Evolutionary conservation across 2,113 vertebrate species (phyloP), one percentile per base, ranked within the genome.

Genomic region (Hippolais icterina): DNA sequence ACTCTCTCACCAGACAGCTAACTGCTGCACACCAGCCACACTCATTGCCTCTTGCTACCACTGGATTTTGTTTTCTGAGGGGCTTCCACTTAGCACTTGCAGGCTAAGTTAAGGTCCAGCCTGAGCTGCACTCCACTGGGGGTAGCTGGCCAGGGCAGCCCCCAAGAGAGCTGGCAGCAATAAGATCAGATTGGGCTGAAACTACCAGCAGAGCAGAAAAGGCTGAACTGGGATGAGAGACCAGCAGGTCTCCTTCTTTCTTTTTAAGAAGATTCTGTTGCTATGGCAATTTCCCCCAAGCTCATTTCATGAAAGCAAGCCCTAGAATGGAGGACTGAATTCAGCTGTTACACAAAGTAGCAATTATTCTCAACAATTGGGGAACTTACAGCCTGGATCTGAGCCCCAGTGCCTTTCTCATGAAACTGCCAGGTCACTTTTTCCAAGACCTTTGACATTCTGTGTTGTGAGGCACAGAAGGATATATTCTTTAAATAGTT

Each of bases 311-410:
- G 98, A 98, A 96, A 87, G 87, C 96, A 92, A 96, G 96, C 94
- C 95, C 92, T 96, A 83, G 92, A 87, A 97, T 96, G 91, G 95
- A 91, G 89, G 87, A 82, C 91, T 87, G 95, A 96, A 98, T 98
- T 98, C 97, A 97, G 92, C 98, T 93, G 71, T 96, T 91, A 78
- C 83, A 98, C 98, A 98, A 98, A 98, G 98, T 96, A 74, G 61
- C 95, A 95, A 98, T 99, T 98, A 98, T 98, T 98, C 96, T 93
- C 68, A 83, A 94, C 97, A 97, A 95, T 44, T 46, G 69, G 76
- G 49, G 52, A 91, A 71, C 61, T 96, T 94, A 70, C 2, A n/a
- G 64, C 75, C 91, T 97, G 96, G 97, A 95, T 90, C 78, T 92
- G 94, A 97, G 96, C 98, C 98, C 97, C 83, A 14, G 77, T 0